Base-by-base conservation (phyloP, 2,888 invertebrate genomes). In the Oscheius sp. region DNA sequence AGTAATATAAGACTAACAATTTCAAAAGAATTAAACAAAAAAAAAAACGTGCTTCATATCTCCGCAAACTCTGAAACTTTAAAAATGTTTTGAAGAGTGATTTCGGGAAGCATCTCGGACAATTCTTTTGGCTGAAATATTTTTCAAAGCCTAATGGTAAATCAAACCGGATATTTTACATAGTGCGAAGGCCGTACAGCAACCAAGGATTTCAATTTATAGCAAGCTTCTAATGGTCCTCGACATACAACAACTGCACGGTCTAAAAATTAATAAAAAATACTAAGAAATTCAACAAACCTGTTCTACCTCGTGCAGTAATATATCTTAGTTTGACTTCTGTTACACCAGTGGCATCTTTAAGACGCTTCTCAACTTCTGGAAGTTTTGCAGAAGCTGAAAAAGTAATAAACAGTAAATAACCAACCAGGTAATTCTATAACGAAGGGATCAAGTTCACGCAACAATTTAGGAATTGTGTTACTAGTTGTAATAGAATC, bases 381-480 rank as follows among this genome's bases (percentile, higher is more conserved):
- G 17, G 2, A 2, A 59, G 14, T 17, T 59, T 30, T 3, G n/a
- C 17, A 8, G n/a, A 8, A 14, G 38, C 56, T 56, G 56, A 56
- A 56, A 33, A 9, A 36, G 6, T 36, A 9, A 5, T 33, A 50
- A 22, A 26, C 2, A 5, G 17, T n/a, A n/a, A n/a, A n/a, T n/a
- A n/a, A n/a, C n/a, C n/a, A n/a, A n/a, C n/a, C 24, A 14, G 57
- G 76, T 22, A 77, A 44, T 64, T 74, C 74, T 22, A 77, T 73
- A 32, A 74, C 72, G 36, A 77, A 77, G 17, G 76, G 74, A 45
- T 74, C 74, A 26, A 71, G 65, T 41, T 77, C 76, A 3, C 71
- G 50, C 9, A 62, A 57, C 1, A 69, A 44, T 20, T 64, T 30
- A 1, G 69, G 45, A 5, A 64, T 64, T 28, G 71, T 49, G 12